These are phyloP conservation scores for Lepidostoma basale DNA, from an alignment of 1,140 invertebrate species.

Conservation along the genomic window DNA sequence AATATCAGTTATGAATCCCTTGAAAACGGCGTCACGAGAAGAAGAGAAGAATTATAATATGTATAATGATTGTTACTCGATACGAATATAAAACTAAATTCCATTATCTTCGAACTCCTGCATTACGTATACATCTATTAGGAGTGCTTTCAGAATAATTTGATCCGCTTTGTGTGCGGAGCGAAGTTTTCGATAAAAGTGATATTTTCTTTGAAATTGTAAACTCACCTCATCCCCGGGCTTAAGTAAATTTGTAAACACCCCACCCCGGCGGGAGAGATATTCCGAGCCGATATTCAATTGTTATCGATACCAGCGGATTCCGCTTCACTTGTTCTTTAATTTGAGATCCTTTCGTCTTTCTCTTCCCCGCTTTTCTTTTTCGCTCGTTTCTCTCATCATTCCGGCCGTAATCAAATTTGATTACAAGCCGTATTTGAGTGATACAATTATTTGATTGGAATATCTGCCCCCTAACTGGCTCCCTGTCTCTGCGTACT, in stretches of 20 bases:
- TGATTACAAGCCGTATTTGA: slow-evolving; percentile 9
- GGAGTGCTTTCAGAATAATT: too few relatives aligned
- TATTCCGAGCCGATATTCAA: slow-evolving; percentile 13
- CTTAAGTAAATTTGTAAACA: slow-evolving; percentile 21
- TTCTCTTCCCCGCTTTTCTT: neutral
- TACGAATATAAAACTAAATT: too few relatives aligned
- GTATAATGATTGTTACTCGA: too few relatives aligned
- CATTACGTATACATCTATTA: too few relatives aligned
- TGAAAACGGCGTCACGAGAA: too few relatives aligned
- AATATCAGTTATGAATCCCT: too few relatives aligned
- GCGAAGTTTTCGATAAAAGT: too few relatives aligned
- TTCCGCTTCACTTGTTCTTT: slow-evolving; percentile 17
- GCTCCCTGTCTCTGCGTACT: neutral
- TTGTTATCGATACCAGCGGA: slow-evolving; percentile 13
- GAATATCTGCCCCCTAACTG: neutral
- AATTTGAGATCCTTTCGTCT: neutral
- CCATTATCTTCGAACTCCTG: too few relatives aligned
- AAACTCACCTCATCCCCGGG: neutral
- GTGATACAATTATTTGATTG: slow-evolving; percentile 10
- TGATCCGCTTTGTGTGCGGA: too few relatives aligned
- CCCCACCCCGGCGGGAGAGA: neutral
- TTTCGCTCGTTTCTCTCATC: neutral
- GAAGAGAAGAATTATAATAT: too few relatives aligned
- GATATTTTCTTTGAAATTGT: too few relatives aligned
- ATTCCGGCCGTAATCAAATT: slow-evolving; percentile 17